A percentile compares a stretch with the other conserved stretches of the same genome.
Evolutionary conservation across 2,113 vertebrate genomes (phyloP).

Genomic region (Malurus elegans): DNA sequence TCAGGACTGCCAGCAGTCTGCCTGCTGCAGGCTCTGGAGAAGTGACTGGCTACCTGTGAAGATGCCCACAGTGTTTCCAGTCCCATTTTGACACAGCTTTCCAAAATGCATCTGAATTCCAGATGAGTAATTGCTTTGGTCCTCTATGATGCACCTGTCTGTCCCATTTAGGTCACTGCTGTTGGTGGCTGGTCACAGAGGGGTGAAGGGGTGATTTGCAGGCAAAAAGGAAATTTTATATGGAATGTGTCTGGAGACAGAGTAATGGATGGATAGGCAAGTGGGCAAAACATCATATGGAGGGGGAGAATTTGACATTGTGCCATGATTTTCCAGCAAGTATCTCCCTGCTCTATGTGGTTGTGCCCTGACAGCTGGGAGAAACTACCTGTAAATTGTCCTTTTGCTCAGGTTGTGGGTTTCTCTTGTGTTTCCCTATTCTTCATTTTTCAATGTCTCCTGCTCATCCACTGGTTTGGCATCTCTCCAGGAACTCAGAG

Average conservation of each 20-base stretch:
- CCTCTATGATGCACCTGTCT: neutral
- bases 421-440: neutral
- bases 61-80: neutral
- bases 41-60: neutral
- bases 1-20: neutral
- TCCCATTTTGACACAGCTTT: neutral
- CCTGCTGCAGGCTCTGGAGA: neutral
- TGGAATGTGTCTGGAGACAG: neutral
- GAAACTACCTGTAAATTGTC: neutral
- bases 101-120: neutral
- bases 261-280: neutral
- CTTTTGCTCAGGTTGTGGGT: neutral
- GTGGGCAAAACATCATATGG: rapidly evolving
- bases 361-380: neutral
- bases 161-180: neutral
- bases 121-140: neutral
- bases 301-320: rapidly evolving
- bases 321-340: neutral
- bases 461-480: neutral
- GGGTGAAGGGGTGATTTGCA: neutral
- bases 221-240: neutral
- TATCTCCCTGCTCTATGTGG: neutral
- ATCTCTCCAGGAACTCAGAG: neutral
- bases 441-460: neutral
- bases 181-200: neutral